Evolutionary conservation across 2,113 vertebrate species (phyloP).

Genomic region (Platichthys stellatus): DNA sequence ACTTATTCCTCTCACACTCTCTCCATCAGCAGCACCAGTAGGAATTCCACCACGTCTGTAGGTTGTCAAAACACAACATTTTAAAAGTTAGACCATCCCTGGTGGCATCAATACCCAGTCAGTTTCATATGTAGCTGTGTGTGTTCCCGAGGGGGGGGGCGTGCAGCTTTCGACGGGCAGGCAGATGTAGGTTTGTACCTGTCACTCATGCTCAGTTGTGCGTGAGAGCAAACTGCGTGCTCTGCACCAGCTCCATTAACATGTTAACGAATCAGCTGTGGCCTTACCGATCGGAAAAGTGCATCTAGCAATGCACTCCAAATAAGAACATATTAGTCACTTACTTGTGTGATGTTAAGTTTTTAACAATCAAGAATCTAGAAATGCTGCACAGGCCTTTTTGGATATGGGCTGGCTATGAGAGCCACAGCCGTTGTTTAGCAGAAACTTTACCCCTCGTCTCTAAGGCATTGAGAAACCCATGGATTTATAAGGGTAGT

Average conservation of each 20-base stretch:
- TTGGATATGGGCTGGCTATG: background rate
- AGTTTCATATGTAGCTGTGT: background rate
- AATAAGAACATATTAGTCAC: background rate
- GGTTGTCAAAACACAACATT: background rate
- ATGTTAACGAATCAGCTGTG: too few relatives aligned
- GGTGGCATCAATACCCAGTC: background rate
- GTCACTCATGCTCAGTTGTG: too few relatives aligned
- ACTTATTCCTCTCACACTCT: background rate
- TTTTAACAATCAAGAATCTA: background rate
- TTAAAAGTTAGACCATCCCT: background rate
- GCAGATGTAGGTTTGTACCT: background rate
- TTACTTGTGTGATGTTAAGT: background rate
- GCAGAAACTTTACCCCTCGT: background rate
- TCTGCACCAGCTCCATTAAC: too few relatives aligned
- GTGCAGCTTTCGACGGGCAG: background rate
- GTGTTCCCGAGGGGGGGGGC: background rate
- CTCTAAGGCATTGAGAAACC: background rate
- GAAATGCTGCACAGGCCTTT: too few relatives aligned
- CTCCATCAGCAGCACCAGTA: background rate
- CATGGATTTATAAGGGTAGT: too few relatives aligned
- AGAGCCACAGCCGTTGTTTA: background rate
- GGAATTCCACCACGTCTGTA: background rate
- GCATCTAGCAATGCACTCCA: background rate
- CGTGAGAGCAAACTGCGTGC: too few relatives aligned
- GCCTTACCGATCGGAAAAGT: too few relatives aligned